phyloP scores from a whole-genome alignment of 2,113 vertebrate species.

The Sporophila hypoxantha region DNA sequence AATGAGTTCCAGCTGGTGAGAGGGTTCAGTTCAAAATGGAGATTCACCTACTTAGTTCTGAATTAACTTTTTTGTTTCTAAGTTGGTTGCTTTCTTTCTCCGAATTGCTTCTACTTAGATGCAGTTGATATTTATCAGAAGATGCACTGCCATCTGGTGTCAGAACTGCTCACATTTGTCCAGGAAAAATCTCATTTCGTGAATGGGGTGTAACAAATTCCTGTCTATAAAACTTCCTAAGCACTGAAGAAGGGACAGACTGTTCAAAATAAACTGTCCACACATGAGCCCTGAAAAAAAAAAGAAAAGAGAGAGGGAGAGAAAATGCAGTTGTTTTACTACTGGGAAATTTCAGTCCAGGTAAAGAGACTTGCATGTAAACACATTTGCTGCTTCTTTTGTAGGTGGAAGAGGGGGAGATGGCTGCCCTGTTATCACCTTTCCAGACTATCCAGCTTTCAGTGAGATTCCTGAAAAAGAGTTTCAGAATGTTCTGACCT shows the following conservation, averaged over 20 bases:
- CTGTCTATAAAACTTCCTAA: neutral
- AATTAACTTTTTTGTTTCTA: neutral
- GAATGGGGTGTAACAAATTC: neutral
- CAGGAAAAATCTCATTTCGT: neutral
- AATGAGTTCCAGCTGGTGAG: neutral
- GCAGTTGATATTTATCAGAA: neutral
- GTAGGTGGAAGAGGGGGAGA: conserved; percentile 88
- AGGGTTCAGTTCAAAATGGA: neutral
- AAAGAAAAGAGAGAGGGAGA: too few species aligned
- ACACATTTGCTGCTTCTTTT: neutral
- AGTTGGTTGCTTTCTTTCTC: neutral
- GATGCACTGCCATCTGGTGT: conserved; percentile 33
- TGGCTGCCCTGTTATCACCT: conserved; percentile 92
- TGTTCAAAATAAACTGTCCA: neutral
- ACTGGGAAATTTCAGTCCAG: neutral
- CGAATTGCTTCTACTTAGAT: neutral
- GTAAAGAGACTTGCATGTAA: neutral
- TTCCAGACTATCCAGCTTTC: conserved; percentile 92
- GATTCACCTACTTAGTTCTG: neutral
- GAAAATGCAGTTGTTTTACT: neutral
- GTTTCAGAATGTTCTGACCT: conserved; percentile 92
- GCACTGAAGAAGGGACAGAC: neutral
- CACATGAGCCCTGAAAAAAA: neutral
- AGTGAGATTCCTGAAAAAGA: conserved; percentile 88
- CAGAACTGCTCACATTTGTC: neutral